These are phyloP conservation scores for Athene cunicularia DNA, from an alignment of 2,113 vertebrate genomes.

Conservation along the genomic window DNA sequence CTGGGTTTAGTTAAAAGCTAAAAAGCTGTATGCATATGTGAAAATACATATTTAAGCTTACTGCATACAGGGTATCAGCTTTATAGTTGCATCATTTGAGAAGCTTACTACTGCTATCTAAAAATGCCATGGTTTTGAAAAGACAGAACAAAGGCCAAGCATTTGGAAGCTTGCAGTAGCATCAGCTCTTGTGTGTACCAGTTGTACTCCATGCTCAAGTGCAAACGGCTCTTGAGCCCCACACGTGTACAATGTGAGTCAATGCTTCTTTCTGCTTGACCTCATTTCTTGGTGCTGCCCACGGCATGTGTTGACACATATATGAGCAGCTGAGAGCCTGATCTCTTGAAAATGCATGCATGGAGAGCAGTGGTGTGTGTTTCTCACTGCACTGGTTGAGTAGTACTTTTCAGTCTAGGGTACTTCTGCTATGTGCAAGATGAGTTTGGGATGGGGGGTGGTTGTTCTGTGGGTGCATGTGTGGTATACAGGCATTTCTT, in stretches of 20 bases:
- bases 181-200: background rate
- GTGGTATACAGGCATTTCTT: background rate
- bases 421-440: accelerated
- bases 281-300: background rate
- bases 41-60: background rate
- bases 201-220: background rate
- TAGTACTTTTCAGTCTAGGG: background rate
- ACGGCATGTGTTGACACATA: background rate
- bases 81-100: background rate
- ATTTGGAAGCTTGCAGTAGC: background rate
- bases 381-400: background rate
- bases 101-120: background rate
- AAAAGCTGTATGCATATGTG: background rate
- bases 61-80: background rate
- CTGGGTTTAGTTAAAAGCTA: background rate
- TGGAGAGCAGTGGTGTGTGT: background rate
- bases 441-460: background rate
- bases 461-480: background rate
- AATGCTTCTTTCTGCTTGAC: constrained; percentile 7
- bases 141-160: background rate
- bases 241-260: background rate
- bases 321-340: background rate
- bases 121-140: background rate
- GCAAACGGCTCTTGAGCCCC: background rate
- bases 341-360: background rate